Evolutionary conservation across 2,888 invertebrate genomes (phyloP).

Genomic region (Ophraella communa): DNA sequence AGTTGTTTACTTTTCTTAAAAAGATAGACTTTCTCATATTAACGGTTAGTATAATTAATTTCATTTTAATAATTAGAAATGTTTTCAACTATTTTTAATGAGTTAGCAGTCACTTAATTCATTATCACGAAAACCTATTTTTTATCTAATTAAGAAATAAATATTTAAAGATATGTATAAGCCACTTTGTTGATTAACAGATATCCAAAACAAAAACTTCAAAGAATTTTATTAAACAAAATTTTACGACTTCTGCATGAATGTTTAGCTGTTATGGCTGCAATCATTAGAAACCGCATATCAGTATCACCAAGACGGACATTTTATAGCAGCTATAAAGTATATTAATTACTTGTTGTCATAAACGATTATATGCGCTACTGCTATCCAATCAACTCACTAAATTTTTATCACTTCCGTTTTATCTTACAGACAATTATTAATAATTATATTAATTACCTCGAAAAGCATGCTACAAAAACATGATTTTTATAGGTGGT

Average conservation of each 20-base stretch:
- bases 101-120: no score
- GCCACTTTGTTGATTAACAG: no score
- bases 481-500: conserved; percentile 19
- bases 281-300: neutral
- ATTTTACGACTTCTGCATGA: neutral
- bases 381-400: conserved; percentile 10
- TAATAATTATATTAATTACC: conserved; percentile 8
- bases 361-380: conserved; percentile 32
- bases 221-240: neutral
- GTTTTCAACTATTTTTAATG: no score
- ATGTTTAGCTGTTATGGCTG: neutral
- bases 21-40: no score
- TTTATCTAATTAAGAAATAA: no score
- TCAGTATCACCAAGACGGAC: conserved; percentile 4
- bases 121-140: no score
- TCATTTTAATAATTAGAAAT: no score
- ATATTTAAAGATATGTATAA: no score
- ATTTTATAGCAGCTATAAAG: conserved; percentile 25
- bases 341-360: conserved; percentile 31
- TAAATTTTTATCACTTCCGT: conserved; percentile 30
- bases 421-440: conserved; percentile 22
- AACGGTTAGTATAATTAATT: no score
- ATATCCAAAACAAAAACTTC: neutral
- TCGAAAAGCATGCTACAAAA: neutral
- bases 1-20: no score